Conservation (phyloP, 1,140 invertebrate species). For the Lordiphosa stackelbergi region DNA sequence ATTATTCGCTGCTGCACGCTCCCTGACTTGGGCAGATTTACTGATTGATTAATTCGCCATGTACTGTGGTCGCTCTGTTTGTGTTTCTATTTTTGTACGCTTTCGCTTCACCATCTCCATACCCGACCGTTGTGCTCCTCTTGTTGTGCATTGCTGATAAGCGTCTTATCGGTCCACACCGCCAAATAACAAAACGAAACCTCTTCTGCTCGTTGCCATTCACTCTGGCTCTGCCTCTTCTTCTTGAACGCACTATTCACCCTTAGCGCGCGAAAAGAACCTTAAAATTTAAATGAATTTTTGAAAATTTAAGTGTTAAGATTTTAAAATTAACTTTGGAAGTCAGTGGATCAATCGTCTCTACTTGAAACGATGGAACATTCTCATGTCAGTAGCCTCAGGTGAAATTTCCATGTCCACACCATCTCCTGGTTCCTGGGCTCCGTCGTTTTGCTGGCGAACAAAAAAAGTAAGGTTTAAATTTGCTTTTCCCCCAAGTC, state of each 20-base stretch:
- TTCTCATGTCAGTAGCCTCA: constrained; percentile 1
- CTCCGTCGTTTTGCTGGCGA: constrained; percentile 2
- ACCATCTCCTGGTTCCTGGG: constrained; percentile 4
- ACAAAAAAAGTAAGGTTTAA: not conserved
- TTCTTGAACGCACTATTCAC: constrained; percentile 29
- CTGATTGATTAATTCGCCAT: constrained; percentile 54
- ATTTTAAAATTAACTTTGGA: constrained; percentile 15
- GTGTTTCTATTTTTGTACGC: constrained; percentile 65
- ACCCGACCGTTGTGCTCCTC: constrained; percentile 29
- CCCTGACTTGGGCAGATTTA: constrained; percentile 39
- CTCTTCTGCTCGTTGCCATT: constrained; percentile 36
- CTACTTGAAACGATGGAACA: constrained; percentile 34
- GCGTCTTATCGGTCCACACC: constrained; percentile 58
- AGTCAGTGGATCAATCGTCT: too few relatives aligned
- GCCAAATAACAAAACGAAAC: constrained; percentile 16
- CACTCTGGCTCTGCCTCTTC: constrained; percentile 26
- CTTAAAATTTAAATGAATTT: constrained; percentile 13
- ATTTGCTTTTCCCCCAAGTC: too few relatives aligned
- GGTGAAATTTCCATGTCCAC: constrained; percentile 4
- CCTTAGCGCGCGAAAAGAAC: not conserved
- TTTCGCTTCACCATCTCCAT: constrained; percentile 47
- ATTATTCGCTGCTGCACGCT: constrained; percentile 48
- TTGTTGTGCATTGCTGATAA: constrained; percentile 73
- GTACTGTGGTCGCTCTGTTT: constrained; percentile 48
- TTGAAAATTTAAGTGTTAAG: constrained; percentile 5